Evolutionary conservation across 2,888 invertebrate species (phyloP).

Genomic region (Heliothis peltigera): DNA sequence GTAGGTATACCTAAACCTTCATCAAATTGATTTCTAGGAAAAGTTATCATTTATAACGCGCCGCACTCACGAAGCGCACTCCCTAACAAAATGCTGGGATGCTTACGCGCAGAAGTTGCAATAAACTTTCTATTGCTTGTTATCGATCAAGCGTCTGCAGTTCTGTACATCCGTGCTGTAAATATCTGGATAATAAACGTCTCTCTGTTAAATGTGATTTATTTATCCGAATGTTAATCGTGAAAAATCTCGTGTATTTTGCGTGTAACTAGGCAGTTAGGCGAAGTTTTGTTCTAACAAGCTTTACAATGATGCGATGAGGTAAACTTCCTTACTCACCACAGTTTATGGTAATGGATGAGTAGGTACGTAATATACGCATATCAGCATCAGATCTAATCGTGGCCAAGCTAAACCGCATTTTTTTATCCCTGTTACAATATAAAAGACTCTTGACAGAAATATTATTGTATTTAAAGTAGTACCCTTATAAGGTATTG

Average conservation of each 20-base stretch:
- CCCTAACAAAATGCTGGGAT: conserved; percentile 25
- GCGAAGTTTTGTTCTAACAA: conserved; percentile 10
- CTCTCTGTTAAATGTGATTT: conserved; percentile 43
- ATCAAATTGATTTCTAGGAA: conserved; percentile 5
- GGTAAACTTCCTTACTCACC: conserved; percentile 1
- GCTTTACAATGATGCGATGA: conserved; percentile 6
- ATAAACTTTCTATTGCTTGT: conserved; percentile 40
- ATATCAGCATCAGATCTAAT: background rate
- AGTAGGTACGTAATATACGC: background rate
- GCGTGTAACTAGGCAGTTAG: background rate
- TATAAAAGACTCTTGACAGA: too few species aligned
- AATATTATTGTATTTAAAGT: too few species aligned
- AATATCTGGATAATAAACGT: conserved; percentile 37
- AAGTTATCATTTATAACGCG: conserved; percentile 5
- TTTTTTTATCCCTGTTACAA: too few species aligned
- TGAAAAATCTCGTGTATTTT: conserved; percentile 31
- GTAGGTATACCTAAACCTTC: too few species aligned
- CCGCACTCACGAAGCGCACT: conserved; percentile 1
- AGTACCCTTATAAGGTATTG: too few species aligned
- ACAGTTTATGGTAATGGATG: background rate
- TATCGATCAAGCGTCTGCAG: conserved; percentile 44
- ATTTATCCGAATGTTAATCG: conserved; percentile 27
- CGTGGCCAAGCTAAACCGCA: too few species aligned
- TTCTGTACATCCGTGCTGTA: conserved; percentile 42
- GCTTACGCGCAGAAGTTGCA: conserved; percentile 21